phyloP scores from a whole-genome alignment of 2,888 invertebrate genomes.

The Chymomyza amoena region DNA sequence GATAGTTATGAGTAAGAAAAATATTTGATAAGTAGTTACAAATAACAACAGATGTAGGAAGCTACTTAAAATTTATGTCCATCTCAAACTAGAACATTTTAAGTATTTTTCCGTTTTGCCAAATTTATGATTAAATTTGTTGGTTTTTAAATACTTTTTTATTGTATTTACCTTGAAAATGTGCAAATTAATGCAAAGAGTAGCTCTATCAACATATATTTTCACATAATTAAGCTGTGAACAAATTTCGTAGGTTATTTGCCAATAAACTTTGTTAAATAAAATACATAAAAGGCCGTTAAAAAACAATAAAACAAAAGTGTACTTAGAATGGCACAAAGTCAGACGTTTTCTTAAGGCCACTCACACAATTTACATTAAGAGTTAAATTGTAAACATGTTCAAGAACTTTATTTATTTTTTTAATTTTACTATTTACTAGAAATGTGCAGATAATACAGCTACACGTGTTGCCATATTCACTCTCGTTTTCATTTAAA shows the following conservation, averaged over 20 bases:
- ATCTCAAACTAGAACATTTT: constrained; percentile 9
- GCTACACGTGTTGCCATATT: background rate
- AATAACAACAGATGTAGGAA: constrained; percentile 17
- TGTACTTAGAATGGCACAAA: constrained; percentile 5
- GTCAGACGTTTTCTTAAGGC: background rate
- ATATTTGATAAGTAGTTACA: too few species aligned
- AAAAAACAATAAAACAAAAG: constrained; percentile 51
- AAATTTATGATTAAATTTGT: constrained; percentile 19
- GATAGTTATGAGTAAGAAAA: too few species aligned
- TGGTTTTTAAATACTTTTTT: constrained; percentile 20
- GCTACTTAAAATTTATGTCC: constrained; percentile 3
- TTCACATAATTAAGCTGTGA: constrained; percentile 53
- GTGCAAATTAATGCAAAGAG: constrained; percentile 48
- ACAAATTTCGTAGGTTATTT: constrained; percentile 28
- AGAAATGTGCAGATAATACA: background rate
- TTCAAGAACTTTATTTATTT: background rate
- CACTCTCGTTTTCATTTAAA: constrained; percentile 72
- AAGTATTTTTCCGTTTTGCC: constrained; percentile 18
- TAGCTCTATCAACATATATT: constrained; percentile 11
- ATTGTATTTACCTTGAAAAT: constrained; percentile 49
- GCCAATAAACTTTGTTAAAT: constrained; percentile 31
- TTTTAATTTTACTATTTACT: background rate
- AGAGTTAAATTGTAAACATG: background rate
- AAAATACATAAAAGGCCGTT: constrained; percentile 30
- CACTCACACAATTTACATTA: background rate